Evolutionary conservation across 2,888 invertebrate species (phyloP).

Genomic region (Synanthedon andrenaeformis): DNA sequence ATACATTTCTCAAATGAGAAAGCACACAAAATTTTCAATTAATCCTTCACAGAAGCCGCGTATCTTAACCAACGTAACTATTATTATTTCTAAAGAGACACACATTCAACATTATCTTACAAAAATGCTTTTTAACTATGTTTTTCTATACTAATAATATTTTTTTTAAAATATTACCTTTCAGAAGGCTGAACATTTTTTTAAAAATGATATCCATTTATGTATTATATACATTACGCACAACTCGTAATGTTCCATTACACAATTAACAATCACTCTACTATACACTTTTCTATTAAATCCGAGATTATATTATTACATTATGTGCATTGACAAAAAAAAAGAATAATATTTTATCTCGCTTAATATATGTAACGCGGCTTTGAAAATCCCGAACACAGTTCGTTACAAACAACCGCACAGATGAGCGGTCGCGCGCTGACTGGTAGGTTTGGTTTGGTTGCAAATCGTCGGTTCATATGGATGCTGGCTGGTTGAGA

Average conservation of each 20-base stretch:
- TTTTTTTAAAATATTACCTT: background rate
- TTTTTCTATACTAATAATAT: too few species aligned
- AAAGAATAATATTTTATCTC: background rate
- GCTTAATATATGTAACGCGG: background rate
- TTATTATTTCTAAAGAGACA: background rate
- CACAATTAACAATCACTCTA: background rate
- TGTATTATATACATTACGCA: background rate
- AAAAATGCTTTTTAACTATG: too few species aligned
- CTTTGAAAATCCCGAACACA: background rate
- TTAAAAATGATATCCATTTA: background rate
- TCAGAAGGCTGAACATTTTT: background rate
- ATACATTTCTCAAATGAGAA: background rate
- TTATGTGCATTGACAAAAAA: background rate
- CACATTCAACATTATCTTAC: too few species aligned
- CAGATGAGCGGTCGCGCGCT: slow-evolving; percentile 25
- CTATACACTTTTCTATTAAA: background rate
- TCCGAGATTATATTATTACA: background rate
- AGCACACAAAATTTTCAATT: background rate
- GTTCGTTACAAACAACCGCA: slow-evolving; percentile 14
- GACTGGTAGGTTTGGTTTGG: slow-evolving; percentile 24
- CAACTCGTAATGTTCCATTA: background rate
- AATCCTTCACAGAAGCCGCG: background rate
- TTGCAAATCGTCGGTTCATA: slow-evolving; percentile 3
- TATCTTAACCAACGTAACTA: background rate
- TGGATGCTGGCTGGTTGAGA: too few species aligned